Base-by-base conservation (phyloP, 1,140 invertebrate species). In the Cydia pomonella region DNA sequence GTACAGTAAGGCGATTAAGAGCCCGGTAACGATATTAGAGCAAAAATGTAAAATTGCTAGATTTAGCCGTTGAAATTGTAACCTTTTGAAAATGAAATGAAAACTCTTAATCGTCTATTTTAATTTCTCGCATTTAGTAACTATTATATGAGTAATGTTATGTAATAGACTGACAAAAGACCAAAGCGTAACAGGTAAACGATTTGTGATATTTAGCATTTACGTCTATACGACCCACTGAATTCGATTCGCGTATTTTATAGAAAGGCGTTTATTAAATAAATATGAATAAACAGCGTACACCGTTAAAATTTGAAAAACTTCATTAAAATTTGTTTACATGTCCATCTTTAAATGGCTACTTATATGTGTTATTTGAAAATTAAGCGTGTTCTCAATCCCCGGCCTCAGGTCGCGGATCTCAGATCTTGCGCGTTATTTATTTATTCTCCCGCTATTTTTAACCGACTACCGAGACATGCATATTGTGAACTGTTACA, bases 401-500 rank as follows among this genome's bases (percentile, higher is more conserved):
- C 29, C 29, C 72, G 72, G 72, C 41, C 72, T 47, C 72, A 23
- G 72, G 72, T 47, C 72, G 72, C 72, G 72, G 72, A 69, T 69
- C 44, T 73, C 41, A 41, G 41, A 47, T 47, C 47, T 73, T 23
- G 64, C 53, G 29, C 29, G 63, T 74, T 74, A 74, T 74, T 73
- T 79, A 79, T 74, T 75, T 77, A 79, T 79, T 74, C 63, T 13
- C 69, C 77, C 79, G 83, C 82, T 90, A 89, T 90, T 88, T 90
- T 86, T 82, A 82, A 79, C 79, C 79, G 64, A 62, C 75, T 77
- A 76, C 75, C 78, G 77, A 84, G 85, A 84, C 82, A 87, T 87
- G 84, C 83, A 88, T 89, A 82, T 83, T 85, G 81, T 82, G 77
- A 79, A 85, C 85, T 83, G 81, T 82, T 78, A 84, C 82, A 78